Evolutionary conservation across 2,797 vertebrate species (phyloP).

Genomic region (Oreochromis mossambicus): DNA sequence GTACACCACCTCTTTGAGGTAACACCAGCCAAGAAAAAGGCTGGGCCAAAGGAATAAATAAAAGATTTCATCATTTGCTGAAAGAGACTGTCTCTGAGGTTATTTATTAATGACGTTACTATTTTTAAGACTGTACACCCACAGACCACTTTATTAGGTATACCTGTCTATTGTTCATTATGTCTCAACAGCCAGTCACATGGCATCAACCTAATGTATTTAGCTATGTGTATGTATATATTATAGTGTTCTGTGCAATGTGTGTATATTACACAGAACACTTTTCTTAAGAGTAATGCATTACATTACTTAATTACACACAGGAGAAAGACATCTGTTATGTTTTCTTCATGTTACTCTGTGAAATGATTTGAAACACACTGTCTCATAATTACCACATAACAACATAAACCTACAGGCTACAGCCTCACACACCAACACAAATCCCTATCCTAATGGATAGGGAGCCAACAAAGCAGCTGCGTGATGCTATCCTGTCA

Average conservation of each 20-base stretch:
- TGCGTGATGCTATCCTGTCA: not conserved
- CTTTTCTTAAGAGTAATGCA: not conserved
- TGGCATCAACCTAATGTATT: not conserved
- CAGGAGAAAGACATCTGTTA: not conserved
- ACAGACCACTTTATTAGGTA: not conserved
- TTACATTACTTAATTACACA: not conserved
- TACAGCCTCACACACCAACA: not conserved
- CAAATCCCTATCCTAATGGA: not conserved
- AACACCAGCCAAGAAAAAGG: not conserved
- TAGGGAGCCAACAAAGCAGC: not conserved
- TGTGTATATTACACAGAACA: not conserved
- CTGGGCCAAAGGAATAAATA: not conserved
- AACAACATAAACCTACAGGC: not conserved
- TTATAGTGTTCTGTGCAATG: not conserved
- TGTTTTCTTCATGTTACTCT: not conserved
- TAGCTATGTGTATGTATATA: too few relatives aligned
- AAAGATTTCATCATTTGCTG: not conserved
- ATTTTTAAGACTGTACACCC: not conserved
- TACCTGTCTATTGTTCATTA: not conserved
- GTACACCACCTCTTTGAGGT: not conserved
- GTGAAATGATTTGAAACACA: not conserved
- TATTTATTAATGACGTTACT: not conserved
- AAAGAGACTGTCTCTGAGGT: not conserved
- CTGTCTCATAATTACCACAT: not conserved
- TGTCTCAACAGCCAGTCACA: not conserved